Conservation (phyloP, 2,888 invertebrate species). For the Strigamia crassipes region DNA sequence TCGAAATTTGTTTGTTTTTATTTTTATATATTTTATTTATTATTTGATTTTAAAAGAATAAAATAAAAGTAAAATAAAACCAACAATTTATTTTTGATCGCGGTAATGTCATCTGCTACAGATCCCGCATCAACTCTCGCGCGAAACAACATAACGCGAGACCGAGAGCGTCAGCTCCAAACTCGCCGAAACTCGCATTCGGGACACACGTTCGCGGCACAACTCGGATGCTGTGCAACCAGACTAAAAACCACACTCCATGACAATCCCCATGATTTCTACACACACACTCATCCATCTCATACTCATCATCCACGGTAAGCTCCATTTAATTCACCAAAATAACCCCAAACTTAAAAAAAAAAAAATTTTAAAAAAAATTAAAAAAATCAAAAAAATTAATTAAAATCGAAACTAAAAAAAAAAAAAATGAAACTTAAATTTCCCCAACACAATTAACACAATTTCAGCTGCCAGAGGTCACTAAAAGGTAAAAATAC, state of each 20-base stretch:
- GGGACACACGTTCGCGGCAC: not conserved
- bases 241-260: not conserved
- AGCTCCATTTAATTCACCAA: not conserved
- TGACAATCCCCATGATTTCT: not conserved
- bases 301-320: not conserved
- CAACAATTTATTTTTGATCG: too few species aligned
- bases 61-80: too few species aligned
- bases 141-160: not conserved
- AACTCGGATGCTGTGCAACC: not conserved
- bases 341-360: not conserved
- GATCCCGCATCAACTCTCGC: not conserved
- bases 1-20: too few species aligned
- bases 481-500: not conserved
- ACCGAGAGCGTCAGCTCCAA: not conserved
- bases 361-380: not conserved
- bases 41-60: too few species aligned
- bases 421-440: too few species aligned
- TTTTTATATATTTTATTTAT: too few species aligned
- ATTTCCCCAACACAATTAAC: not conserved
- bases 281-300: not conserved
- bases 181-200: not conserved
- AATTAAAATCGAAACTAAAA: not conserved
- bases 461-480: not conserved
- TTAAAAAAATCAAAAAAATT: too few species aligned
- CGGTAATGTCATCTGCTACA: not conserved